Evolutionary conservation across 2,888 invertebrate species (phyloP).

Genomic region (Criorhina ranunculi): DNA sequence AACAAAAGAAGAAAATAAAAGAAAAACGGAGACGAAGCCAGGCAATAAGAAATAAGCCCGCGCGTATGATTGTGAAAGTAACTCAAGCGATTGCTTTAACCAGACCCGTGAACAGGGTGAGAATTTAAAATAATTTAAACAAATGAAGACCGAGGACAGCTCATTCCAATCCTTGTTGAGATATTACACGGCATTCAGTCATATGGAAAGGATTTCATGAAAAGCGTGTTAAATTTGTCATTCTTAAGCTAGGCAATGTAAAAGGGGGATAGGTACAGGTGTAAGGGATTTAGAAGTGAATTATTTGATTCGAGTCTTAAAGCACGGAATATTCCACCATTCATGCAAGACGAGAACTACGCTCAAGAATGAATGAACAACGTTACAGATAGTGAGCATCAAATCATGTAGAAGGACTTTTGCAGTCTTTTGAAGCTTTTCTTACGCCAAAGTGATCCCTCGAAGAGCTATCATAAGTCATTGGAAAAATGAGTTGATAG

Average conservation of each 20-base stretch:
- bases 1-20: background rate
- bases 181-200: constrained; percentile 1
- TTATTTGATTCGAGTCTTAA: constrained; percentile 8
- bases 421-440: too few species aligned
- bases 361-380: too few species aligned
- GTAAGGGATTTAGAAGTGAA: background rate
- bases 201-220: background rate
- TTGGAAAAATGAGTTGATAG: too few species aligned
- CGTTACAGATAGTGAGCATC: too few species aligned
- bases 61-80: constrained; percentile 5
- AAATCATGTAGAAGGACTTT: too few species aligned
- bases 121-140: constrained; percentile 36
- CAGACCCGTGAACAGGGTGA: background rate
- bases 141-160: background rate
- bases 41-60: constrained; percentile 28
- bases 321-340: too few species aligned
- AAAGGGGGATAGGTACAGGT: background rate
- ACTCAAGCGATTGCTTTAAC: background rate
- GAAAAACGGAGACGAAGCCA: constrained; percentile 10
- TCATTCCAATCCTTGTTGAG: background rate
- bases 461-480: too few species aligned
- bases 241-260: background rate
- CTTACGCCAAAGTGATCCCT: too few species aligned
- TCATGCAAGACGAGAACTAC: too few species aligned
- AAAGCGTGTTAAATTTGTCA: background rate